Evolutionary conservation across 2,113 vertebrate genomes (phyloP), one percentile per base, ranked within the genome.

Genomic region (Misgurnus anguillicaudatus): DNA sequence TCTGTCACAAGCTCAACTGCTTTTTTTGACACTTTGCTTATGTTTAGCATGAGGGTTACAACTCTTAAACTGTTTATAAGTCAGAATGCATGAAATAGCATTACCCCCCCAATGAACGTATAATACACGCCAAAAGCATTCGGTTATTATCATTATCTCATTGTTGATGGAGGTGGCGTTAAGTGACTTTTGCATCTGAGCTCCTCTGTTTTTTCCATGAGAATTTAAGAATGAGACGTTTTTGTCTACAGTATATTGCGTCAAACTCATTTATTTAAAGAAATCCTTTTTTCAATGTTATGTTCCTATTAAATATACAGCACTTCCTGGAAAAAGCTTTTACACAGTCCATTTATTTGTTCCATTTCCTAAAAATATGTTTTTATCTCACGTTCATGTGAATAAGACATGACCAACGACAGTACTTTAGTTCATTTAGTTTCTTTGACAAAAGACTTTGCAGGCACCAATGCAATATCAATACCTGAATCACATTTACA

Each of bases 381-480:
- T 76, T 64, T 76, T 11, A 51, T 36, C 31, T 76, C 42, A 76
- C 63, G 45, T 63, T 75, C 73, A 75, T 76, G 74, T 64, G 61
- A 76, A 55, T 55, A 6, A 64, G 58, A 72, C 58, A 3, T 57
- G 41, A 14, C 68, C 60, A 63, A 17, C 71, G 57, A 69, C 77
- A 41, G 21, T 42, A 74, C 57, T 58, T 62, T 31, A 31, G 41
- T 58, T 62, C 19, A 62, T 74, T 61, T 62, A 16, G 21, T 74
- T 74, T 74, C 47, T 58, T 53, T n/a, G 61, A 76, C 60, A 53
- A 24, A 65, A 38, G 24, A 45, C 45, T 75, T 45, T 38, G 73
- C 73, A 6, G 5, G 58, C 71, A 45, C 19, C 71, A 74, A 11
- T 11, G 13, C 68, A 19, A 53, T 70, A 58, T 66, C 68, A 79